Evolutionary conservation across 2,797 vertebrate species (phyloP).

Genomic region (Staurois parvus): DNA sequence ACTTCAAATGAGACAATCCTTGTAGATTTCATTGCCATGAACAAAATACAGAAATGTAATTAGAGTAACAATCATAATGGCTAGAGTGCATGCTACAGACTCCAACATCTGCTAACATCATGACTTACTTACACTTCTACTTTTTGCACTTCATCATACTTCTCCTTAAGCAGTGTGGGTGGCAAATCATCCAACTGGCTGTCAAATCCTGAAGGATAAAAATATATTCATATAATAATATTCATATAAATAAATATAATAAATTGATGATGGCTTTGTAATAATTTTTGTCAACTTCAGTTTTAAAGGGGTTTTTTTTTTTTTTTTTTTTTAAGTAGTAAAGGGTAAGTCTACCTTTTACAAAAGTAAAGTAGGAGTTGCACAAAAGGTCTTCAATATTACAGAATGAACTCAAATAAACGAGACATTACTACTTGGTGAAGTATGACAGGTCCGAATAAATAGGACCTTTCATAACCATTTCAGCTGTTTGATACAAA

Average conservation of each 20-base stretch:
- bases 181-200: conserved; percentile 87
- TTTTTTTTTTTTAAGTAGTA: too few species aligned
- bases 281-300: too few species aligned
- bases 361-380: too few species aligned
- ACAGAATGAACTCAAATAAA: too few species aligned
- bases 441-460: too few species aligned
- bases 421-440: too few species aligned
- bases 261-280: background rate
- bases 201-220: conserved; percentile 69
- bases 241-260: conserved; percentile 35
- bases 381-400: too few species aligned
- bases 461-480: too few species aligned
- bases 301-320: too few species aligned
- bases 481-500: too few species aligned
- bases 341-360: too few species aligned
- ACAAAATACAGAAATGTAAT: too few species aligned
- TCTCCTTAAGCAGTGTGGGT: conserved; percentile 81
- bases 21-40: background rate
- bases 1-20: background rate
- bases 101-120: background rate
- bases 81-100: background rate
- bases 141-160: conserved; percentile 81
- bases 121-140: conserved; percentile 81
- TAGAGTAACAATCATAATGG: background rate
- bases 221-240: background rate